Evolutionary conservation across 2,888 invertebrate genomes (phyloP).

Genomic region (Morinoia aosen): DNA sequence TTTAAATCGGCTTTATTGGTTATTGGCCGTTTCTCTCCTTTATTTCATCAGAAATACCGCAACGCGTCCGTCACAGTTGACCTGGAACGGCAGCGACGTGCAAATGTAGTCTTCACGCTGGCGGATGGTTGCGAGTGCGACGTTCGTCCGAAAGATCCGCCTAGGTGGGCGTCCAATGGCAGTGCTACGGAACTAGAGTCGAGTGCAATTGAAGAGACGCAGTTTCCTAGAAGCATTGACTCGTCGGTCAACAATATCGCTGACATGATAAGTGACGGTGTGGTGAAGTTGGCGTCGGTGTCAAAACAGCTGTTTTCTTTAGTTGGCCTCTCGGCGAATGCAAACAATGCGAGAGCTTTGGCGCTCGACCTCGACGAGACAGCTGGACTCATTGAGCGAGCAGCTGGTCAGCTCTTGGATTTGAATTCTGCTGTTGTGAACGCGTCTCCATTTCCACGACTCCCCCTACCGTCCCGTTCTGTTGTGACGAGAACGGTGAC

Average conservation of each 20-base stretch:
- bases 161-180: background rate
- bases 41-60: background rate
- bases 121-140: background rate
- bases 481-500: background rate
- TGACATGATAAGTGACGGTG: background rate
- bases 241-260: background rate
- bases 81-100: background rate
- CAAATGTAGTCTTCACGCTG: background rate
- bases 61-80: background rate
- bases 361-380: background rate
- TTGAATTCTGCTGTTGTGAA: background rate
- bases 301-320: background rate
- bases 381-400: background rate
- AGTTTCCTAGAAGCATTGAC: background rate
- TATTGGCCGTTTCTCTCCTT: too few species aligned
- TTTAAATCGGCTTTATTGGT: too few species aligned
- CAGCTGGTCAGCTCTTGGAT: background rate
- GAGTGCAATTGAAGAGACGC: background rate
- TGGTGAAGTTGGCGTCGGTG: background rate
- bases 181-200: background rate
- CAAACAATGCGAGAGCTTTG: background rate
- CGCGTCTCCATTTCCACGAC: background rate
- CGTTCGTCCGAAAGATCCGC: background rate
- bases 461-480: background rate
- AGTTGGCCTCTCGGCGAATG: background rate